Evolutionary conservation across 2,888 invertebrate genomes (phyloP).

Genomic region (Eubasilissa splendida): DNA sequence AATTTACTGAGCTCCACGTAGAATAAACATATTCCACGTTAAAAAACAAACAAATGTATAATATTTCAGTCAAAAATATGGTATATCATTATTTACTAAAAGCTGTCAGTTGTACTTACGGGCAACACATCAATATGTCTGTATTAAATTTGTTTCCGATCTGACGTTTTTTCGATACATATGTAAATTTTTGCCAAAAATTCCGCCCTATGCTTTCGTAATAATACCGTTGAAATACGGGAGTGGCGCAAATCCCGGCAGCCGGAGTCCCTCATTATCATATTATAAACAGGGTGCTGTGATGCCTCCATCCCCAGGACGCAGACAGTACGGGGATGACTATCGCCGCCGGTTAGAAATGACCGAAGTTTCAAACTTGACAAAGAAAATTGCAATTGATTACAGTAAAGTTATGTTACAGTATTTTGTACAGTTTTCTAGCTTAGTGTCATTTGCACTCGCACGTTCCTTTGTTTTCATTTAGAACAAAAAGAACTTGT

Average conservation of each 20-base stretch:
- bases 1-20: too few relatives aligned
- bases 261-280: constrained; percentile 55
- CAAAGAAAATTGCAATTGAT: too few relatives aligned
- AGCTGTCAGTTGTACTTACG: constrained; percentile 34
- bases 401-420: too few relatives aligned
- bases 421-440: too few relatives aligned
- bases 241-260: constrained; percentile 50
- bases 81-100: constrained; percentile 12
- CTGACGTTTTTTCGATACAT: constrained; percentile 35
- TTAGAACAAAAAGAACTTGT: too few relatives aligned
- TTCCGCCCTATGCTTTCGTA: constrained; percentile 46
- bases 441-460: too few relatives aligned
- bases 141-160: constrained; percentile 29
- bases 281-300: constrained; percentile 55
- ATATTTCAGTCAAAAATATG: not conserved
- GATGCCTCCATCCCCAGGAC: constrained; percentile 15
- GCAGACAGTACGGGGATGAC: too few relatives aligned
- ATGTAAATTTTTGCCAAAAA: constrained; percentile 41
- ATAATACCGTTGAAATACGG: constrained; percentile 50
- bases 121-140: constrained; percentile 19
- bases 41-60: not conserved
- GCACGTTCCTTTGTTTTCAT: too few relatives aligned
- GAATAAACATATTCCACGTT: too few relatives aligned
- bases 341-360: too few relatives aligned
- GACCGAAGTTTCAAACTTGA: too few relatives aligned